phyloP scores from a whole-genome alignment of 2,797 vertebrate genomes.

The Phrynocephalus vlangalii region DNA sequence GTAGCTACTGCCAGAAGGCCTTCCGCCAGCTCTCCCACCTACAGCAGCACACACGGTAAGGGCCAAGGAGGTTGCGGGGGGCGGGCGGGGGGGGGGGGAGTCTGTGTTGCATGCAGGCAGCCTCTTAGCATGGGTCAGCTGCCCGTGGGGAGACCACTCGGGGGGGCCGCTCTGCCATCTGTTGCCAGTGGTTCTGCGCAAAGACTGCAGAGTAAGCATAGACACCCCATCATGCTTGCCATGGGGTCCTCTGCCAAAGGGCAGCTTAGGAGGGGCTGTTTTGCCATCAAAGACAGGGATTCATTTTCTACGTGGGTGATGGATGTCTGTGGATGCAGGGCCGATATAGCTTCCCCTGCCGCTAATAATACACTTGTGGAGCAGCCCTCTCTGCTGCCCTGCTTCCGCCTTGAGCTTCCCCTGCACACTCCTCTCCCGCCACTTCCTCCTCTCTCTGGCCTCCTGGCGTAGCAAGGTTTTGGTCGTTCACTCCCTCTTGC shows the following conservation, averaged over 20 bases:
- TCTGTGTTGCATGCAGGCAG: constrained; percentile 64
- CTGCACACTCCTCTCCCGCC: constrained; percentile 67
- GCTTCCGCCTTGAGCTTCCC: constrained; percentile 62
- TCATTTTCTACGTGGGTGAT: constrained; percentile 37
- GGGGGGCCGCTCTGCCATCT: background rate
- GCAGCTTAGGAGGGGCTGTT: background rate
- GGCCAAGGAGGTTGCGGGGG: background rate
- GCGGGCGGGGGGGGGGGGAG: background rate
- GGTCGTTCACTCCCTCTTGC: constrained; percentile 59
- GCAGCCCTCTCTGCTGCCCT: constrained; percentile 55
- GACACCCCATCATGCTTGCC: fast-evolving
- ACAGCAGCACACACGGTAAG: constrained; percentile 94
- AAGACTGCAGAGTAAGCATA: background rate
- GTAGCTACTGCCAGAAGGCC: constrained; percentile 95
- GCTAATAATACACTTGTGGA: fast-evolving
- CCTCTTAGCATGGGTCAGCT: constrained; percentile 67
- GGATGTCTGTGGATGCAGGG: constrained; percentile 6
- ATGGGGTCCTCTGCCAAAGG: constrained; percentile 22
- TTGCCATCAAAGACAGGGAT: background rate
- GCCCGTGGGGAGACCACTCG: constrained; percentile 35
- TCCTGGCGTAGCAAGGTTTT: constrained; percentile 68
- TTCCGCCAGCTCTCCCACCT: constrained; percentile 98
- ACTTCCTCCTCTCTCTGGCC: constrained; percentile 74
- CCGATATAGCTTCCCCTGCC: constrained; percentile 48
- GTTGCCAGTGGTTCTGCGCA: background rate